Conservation (phyloP, 2,888 invertebrate genomes). For the Caenorhabditis auriculariae region DNA sequence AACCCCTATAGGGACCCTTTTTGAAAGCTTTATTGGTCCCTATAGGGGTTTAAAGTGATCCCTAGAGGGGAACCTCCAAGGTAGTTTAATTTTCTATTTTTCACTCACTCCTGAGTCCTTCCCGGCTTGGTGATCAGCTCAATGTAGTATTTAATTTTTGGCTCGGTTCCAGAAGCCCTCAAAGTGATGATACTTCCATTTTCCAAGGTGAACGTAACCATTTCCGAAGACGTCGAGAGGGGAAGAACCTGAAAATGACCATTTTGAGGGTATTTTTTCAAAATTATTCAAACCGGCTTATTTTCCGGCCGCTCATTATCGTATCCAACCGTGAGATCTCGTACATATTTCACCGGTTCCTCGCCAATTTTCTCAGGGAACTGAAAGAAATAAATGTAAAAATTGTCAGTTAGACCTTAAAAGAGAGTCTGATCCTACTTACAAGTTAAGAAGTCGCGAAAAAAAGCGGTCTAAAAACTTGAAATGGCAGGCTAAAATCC, state of each 20-base stretch:
- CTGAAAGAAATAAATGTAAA: too few relatives aligned
- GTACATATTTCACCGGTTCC: conserved; percentile 72
- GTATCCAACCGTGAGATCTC: conserved; percentile 86
- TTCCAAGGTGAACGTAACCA: conserved; percentile 89
- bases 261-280: background rate
- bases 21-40: background rate
- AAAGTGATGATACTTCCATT: conserved; percentile 82
- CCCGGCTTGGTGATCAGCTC: conserved; percentile 71
- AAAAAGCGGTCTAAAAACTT: background rate
- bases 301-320: conserved; percentile 76
- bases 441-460: background rate
- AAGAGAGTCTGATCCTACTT: background rate
- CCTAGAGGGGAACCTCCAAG: background rate
- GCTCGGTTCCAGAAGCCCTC: conserved; percentile 96
- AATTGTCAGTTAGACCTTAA: too few relatives aligned
- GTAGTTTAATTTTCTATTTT: background rate
- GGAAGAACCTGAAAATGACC: conserved; percentile 65
- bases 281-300: conserved; percentile 68
- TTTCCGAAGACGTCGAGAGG: conserved; percentile 72
- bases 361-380: conserved; percentile 67
- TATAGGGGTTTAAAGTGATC: background rate
- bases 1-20: too few relatives aligned
- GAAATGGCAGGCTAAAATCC: background rate
- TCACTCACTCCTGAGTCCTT: conserved; percentile 38
- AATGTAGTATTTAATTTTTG: conserved; percentile 97